Conservation (phyloP, 2,113 vertebrate genomes). For the Anolis carolinensis region DNA sequence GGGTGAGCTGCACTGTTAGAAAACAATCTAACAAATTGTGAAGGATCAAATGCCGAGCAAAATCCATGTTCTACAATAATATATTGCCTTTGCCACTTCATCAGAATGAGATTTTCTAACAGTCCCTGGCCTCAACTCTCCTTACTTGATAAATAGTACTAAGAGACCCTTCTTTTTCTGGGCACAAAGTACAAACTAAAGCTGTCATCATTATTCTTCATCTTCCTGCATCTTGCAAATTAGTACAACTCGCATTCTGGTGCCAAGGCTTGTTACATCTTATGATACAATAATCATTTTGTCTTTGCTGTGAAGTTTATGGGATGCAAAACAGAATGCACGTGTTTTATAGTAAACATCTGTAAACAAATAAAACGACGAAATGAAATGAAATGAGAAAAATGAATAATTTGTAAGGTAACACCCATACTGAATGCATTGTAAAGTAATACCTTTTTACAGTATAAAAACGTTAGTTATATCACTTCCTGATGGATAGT, state of each 20-base stretch:
- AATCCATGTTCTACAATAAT: slow-evolving; percentile 43
- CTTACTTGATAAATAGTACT: slow-evolving; percentile 39
- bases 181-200: slow-evolving; percentile 15
- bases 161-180: not conserved
- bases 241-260: slow-evolving; percentile 29
- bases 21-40: slow-evolving; percentile 29
- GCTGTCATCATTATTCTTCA: not conserved
- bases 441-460: slow-evolving; percentile 14
- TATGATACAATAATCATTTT: slow-evolving; percentile 6
- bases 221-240: slow-evolving; percentile 24
- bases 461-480: not conserved
- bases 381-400: slow-evolving; percentile 1
- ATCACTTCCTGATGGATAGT: not conserved
- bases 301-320: not conserved
- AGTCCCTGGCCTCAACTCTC: not conserved
- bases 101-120: slow-evolving; percentile 33
- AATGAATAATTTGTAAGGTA: slow-evolving; percentile 5
- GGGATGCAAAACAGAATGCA: not conserved
- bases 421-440: not conserved
- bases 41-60: slow-evolving; percentile 14
- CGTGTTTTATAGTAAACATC: not conserved
- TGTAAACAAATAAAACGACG: not conserved
- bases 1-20: not conserved
- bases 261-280: slow-evolving; percentile 13
- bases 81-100: slow-evolving; percentile 29